Evolutionary conservation across 1,140 invertebrate genomes (phyloP).

Genomic region (Drosophila elegans): DNA sequence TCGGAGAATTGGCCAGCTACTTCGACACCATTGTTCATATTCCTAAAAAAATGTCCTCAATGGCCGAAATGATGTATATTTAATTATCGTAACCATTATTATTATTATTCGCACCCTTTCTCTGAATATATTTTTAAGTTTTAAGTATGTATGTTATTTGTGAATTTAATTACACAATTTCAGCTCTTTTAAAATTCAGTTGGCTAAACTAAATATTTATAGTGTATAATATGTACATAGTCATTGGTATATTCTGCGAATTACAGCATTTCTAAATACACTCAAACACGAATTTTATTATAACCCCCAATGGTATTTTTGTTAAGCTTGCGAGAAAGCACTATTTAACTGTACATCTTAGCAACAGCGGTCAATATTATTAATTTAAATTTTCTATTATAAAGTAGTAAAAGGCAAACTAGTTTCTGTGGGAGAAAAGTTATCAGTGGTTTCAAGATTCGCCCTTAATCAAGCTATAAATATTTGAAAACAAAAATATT

Average conservation of each 20-base stretch:
- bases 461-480: too few relatives aligned
- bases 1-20: conserved; percentile 96
- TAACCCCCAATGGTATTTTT: background rate
- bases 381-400: too few relatives aligned
- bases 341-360: background rate
- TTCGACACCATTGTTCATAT: conserved; percentile 97
- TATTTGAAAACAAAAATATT: too few relatives aligned
- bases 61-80: conserved; percentile 99
- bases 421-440: too few relatives aligned
- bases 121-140: conserved; percentile 27
- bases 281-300: background rate
- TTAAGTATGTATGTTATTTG: conserved; percentile 31
- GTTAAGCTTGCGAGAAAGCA: too few relatives aligned
- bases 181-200: conserved; percentile 19
- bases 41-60: conserved; percentile 97
- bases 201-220: conserved; percentile 36
- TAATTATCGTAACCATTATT: conserved; percentile 77
- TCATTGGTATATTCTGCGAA: conserved; percentile 43
- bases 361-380: background rate
- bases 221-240: conserved; percentile 44
- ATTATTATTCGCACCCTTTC: conserved; percentile 3
- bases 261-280: conserved; percentile 32
- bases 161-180: conserved; percentile 42
- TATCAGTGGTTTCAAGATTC: too few relatives aligned
- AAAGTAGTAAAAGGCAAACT: too few relatives aligned